These are phyloP conservation scores for Eupithecia pulchellata DNA, from an alignment of 2,888 invertebrate species.

Conservation along the genomic window DNA sequence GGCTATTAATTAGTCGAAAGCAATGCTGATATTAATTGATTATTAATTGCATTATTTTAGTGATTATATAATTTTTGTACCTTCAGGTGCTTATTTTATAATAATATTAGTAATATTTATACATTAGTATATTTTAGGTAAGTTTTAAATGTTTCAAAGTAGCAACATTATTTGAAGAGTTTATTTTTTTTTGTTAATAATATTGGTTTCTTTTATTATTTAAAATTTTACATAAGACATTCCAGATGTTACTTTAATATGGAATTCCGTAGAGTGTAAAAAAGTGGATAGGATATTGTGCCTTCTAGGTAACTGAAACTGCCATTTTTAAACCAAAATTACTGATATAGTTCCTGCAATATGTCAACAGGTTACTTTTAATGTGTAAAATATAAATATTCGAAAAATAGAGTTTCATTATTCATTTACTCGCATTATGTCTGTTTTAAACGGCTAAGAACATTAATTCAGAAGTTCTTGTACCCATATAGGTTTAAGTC, in stretches of 20 bases:
- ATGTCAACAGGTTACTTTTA: background rate
- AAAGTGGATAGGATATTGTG: background rate
- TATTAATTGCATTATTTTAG: background rate
- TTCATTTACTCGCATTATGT: background rate
- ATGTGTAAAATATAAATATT: constrained; percentile 1
- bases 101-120: constrained; percentile 2
- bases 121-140: constrained; percentile 16
- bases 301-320: constrained; percentile 27
- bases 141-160: constrained; percentile 8
- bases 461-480: too few relatives aligned
- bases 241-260: constrained; percentile 15
- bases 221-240: constrained; percentile 14
- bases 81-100: constrained; percentile 11
- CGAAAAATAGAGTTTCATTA: background rate
- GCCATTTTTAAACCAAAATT: constrained; percentile 58
- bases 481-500: too few relatives aligned
- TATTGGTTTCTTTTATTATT: background rate
- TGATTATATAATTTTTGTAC: background rate
- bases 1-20: background rate
- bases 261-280: background rate
- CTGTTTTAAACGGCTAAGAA: background rate
- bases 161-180: constrained; percentile 14
- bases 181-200: constrained; percentile 20
- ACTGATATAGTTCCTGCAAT: constrained; percentile 34
- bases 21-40: background rate